Base-by-base conservation (phyloP, 1,140 invertebrate genomes). In the Pogonus chalceus region DNA sequence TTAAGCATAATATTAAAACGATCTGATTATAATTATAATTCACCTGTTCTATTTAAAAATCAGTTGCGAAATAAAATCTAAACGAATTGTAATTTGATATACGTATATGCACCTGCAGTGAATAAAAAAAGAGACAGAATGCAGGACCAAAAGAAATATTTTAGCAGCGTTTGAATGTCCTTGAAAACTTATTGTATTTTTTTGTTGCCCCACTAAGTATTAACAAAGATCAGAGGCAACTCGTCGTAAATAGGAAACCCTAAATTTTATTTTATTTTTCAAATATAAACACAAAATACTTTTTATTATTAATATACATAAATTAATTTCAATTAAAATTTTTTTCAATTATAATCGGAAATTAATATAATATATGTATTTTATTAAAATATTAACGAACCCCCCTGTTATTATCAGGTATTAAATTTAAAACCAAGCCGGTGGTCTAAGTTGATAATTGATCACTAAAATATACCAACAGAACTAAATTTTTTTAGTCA, bases 371-470 rank as follows among this genome's bases (percentile, higher is more conserved):
- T n/a, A n/a, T n/a, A n/a, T n/a, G n/a, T n/a, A n/a, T n/a, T n/a
- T n/a, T n/a, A n/a, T n/a, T n/a, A n/a, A n/a, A n/a, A n/a, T n/a
- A n/a, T n/a, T n/a, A n/a, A n/a, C n/a, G n/a, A n/a, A n/a, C n/a
- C n/a, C n/a, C n/a, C n/a, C n/a, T n/a, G n/a, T n/a, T n/a, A n/a
- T n/a, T n/a, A n/a, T n/a, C 55, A 60, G 58, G 56, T 60, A 57
- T 54, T 43, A 24, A 46, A 46, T 53, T 48, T 53, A 49, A n/a
- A n/a, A 53, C 58, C 56, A 59, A 59, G 50, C 58, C 53, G 58
- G 58, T 60, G 58, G 58, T 60, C 58, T 57, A 57, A 60, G 53
- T 57, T 50, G 58, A 60, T 60, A 60, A 60, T 60, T 60, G 58
- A 56, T 60, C 58, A 54, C 51, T 54, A 60, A 60, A 60, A 51